Evolutionary conservation across 2,888 invertebrate genomes (phyloP), one percentile per base, ranked within the genome.

Genomic region (Homarus gammarus): DNA sequence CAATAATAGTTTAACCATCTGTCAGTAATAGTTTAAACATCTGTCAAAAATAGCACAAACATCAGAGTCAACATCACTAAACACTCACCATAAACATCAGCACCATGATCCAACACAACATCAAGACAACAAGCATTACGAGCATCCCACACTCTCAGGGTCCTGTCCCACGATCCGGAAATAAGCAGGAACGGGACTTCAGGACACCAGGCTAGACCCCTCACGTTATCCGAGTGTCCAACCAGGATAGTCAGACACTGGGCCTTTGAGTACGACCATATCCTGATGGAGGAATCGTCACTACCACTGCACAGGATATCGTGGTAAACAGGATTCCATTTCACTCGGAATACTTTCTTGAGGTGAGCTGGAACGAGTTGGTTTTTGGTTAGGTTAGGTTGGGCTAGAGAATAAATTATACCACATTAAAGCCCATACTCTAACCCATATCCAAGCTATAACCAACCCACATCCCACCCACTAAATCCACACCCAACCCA

Each of bases 51-150:
- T n/a, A n/a, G n/a, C n/a, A n/a, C n/a, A n/a, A n/a, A n/a, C n/a
- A n/a, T n/a, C n/a, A n/a, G n/a, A n/a, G n/a, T n/a, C n/a, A n/a
- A n/a, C n/a, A n/a, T n/a, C n/a, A n/a, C n/a, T n/a, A n/a, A n/a
- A n/a, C n/a, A n/a, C n/a, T n/a, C n/a, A 94, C 94, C 94, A 93
- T 94, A 94, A 15, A 94, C 94, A 93, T 94, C 94, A 73, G 94
- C 94, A 18, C 94, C 94, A 92, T 94, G 94, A 90, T 94, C 94
- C 36, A 93, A 90, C 15, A 94, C 92, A 2, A 93, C 93, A 87
- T 93, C 93, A 15, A 94, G 91, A 92, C 94, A 94, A 3, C 93
- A 93, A 31, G 94, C 94, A 92, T 94, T 93, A 40, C 94, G 92
- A 2, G 93, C 93, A 92, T 94, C 94, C 94, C 94, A 94, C 56